These are phyloP conservation scores for Drosophila arizonae DNA, from an alignment of 1,140 invertebrate species.

Conservation along the genomic window DNA sequence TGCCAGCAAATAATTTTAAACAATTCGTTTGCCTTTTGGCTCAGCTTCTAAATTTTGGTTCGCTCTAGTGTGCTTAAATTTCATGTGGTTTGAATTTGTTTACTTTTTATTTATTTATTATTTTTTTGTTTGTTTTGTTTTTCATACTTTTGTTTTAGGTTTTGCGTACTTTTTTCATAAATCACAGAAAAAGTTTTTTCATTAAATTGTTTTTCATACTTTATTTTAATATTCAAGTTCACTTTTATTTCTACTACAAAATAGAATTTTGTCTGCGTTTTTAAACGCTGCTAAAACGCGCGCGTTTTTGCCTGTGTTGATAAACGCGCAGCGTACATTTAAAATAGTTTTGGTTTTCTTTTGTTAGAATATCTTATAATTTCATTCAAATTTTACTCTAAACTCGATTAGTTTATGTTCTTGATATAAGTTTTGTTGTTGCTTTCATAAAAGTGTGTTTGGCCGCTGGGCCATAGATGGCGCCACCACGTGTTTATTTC, in stretches of 20 bases:
- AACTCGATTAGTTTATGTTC: slow-evolving; percentile 42
- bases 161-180: slow-evolving; percentile 81
- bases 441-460: slow-evolving; percentile 35
- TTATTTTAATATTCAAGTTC: slow-evolving; percentile 37
- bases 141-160: slow-evolving; percentile 15
- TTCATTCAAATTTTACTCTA: slow-evolving; percentile 35
- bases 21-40: slow-evolving; percentile 47
- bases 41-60: slow-evolving; percentile 51
- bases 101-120: slow-evolving; percentile 53
- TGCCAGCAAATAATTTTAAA: slow-evolving; percentile 68
- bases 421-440: slow-evolving; percentile 37
- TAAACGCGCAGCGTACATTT: slow-evolving; percentile 4
- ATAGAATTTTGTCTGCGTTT: slow-evolving; percentile 53
- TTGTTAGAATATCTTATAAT: slow-evolving; percentile 24
- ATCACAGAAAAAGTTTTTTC: slow-evolving; percentile 80
- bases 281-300: slow-evolving; percentile 54
- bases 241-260: slow-evolving; percentile 59
- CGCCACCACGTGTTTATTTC: slow-evolving; percentile 23
- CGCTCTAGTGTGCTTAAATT: slow-evolving; percentile 64
- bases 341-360: slow-evolving; percentile 32
- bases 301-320: slow-evolving; percentile 18
- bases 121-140: slow-evolving; percentile 32
- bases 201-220: slow-evolving; percentile 62
- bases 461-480: slow-evolving; percentile 15
- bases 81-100: slow-evolving; percentile 40